phyloP scores from a whole-genome alignment of 2,888 invertebrate species.

The Drosophila anomalata region DNA sequence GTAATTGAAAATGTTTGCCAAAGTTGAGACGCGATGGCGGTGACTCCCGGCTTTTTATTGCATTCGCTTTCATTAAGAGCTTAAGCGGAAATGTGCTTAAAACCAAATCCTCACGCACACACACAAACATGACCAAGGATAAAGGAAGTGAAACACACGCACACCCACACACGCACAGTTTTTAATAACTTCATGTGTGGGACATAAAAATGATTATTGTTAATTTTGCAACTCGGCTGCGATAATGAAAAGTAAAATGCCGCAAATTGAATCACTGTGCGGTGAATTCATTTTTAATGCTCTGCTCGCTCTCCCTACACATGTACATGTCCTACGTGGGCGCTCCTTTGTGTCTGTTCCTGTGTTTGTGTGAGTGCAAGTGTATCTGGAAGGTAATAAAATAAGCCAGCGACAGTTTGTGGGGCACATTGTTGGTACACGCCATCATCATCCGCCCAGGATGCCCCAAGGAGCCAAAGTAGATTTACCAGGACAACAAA shows the following conservation, averaged over 20 bases:
- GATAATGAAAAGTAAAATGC: slow-evolving; percentile 54
- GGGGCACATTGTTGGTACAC: slow-evolving; percentile 36
- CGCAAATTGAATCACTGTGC: slow-evolving; percentile 63
- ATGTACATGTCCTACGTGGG: slow-evolving; percentile 5
- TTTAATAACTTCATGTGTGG: slow-evolving; percentile 61
- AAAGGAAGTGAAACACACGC: slow-evolving; percentile 4
- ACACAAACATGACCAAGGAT: neutral
- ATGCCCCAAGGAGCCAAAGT: slow-evolving; percentile 26
- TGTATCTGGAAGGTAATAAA: slow-evolving; percentile 28
- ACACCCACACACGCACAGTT: slow-evolving; percentile 7
- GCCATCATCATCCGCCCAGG: slow-evolving; percentile 20
- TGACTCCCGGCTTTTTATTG: slow-evolving; percentile 24
- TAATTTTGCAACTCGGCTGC: slow-evolving; percentile 52
- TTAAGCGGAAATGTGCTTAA: slow-evolving; percentile 51
- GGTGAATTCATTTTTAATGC: slow-evolving; percentile 52
- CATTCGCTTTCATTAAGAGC: slow-evolving; percentile 56
- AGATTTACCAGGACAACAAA: slow-evolving; percentile 37
- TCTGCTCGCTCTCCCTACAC: slow-evolving; percentile 5
- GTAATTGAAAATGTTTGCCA: slow-evolving; percentile 50
- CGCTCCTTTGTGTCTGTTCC: slow-evolving; percentile 7
- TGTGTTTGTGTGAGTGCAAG: slow-evolving; percentile 11
- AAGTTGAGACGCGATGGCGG: neutral
- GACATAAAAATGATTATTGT: slow-evolving; percentile 64
- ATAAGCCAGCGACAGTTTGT: slow-evolving; percentile 40
- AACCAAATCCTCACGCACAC: slow-evolving; percentile 20